Evolutionary conservation across 1,140 invertebrate species (phyloP).

Genomic region (Pseudachorutes palmiensis): DNA sequence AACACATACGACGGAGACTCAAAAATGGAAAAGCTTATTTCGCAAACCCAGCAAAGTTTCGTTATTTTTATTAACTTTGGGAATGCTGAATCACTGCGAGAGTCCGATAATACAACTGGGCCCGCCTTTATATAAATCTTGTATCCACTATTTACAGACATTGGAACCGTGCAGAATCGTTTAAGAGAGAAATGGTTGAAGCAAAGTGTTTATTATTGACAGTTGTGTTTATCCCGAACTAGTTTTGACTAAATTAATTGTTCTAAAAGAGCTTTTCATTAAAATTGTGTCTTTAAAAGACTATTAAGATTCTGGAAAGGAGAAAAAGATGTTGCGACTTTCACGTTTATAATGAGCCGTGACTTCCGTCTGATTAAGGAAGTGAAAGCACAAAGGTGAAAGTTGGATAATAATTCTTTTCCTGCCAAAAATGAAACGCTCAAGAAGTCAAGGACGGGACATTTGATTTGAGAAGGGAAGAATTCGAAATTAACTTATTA

Average conservation of each 20-base stretch:
- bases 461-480: not conserved
- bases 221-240: no score
- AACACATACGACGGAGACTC: not conserved
- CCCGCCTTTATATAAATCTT: not conserved
- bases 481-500: not conserved
- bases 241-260: no score
- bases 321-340: not conserved
- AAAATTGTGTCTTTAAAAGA: not conserved
- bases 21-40: no score
- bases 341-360: not conserved
- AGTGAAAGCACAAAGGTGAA: not conserved
- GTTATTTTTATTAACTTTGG: not conserved
- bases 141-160: not conserved
- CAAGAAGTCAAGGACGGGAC: not conserved
- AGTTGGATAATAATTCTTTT: not conserved
- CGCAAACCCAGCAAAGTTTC: not conserved
- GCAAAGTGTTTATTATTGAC: no score
- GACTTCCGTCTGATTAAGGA: not conserved
- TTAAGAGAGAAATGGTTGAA: not conserved
- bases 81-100: not conserved
- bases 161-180: not conserved
- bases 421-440: not conserved
- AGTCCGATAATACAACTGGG: not conserved
- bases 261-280: no score
- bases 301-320: not conserved